Evolutionary conservation across 2,797 vertebrate species (phyloP), one percentile per base, ranked within the genome.

Genomic region (Melanotaenia nigrans): DNA sequence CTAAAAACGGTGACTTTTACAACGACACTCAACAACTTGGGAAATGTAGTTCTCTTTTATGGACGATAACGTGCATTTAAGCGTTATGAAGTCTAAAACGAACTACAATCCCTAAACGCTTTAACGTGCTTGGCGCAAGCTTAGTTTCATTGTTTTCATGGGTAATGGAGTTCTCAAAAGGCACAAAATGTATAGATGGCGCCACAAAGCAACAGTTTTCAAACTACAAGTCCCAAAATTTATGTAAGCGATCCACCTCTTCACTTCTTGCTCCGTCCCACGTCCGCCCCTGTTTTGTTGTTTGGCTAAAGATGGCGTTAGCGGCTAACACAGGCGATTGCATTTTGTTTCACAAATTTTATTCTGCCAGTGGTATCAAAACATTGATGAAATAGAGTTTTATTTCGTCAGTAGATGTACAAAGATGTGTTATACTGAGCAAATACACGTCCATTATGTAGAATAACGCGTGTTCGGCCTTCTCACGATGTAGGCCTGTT

Each of bases 241-340:
- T 53, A 56, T 40, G 9, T 28, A 11, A 65, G 5, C 24, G 68
- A n/a, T 66, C 77, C 75, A 54, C 84, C 90, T 79, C 77, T 71
- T 78, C 61, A 14, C n/a, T 75, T 78, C 77, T 67, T 76, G 82
- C 83, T 89, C 83, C 84, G 77, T 82, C 87, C 90, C 83, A 84
- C 68, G 0, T 47, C 3, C 84, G 83, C 82, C 90, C 92, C 92
- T 79, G 91, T 93, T 86, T 92, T 92, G 91, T 92, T 89, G 90
- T 91, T 92, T 88, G 91, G 89, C 91, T 91, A 94, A 95, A 95
- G 93, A 95, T 95, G 95, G 94, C 94, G 94, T 92, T 94, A 92
- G 92, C 92, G 89, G 92, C 92, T 95, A 94, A 86, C 86, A 79
- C 88, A 91, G 89, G 73, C 90, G 93, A 92, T 92, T 90, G 89